phyloP scores from a whole-genome alignment of 2,888 invertebrate species.

The Orthosia incerta region DNA sequence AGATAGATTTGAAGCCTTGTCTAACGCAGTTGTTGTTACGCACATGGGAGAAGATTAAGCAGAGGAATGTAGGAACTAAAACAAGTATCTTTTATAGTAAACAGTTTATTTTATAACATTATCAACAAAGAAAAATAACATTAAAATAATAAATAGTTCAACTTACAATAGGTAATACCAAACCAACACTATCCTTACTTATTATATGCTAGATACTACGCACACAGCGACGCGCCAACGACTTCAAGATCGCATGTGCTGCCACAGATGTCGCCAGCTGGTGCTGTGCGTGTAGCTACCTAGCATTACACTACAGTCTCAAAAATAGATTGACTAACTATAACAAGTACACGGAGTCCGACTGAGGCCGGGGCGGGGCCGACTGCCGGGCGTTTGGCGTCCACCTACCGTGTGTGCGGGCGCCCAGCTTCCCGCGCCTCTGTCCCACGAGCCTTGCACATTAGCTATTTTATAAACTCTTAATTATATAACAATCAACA shows the following conservation, averaged over 20 bases:
- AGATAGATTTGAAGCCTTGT: too few relatives aligned
- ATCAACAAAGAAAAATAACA: slow-evolving; percentile 61
- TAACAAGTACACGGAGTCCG: slow-evolving; percentile 6
- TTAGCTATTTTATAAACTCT: slow-evolving; percentile 10
- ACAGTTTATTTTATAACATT: slow-evolving; percentile 53
- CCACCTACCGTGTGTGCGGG: too few relatives aligned
- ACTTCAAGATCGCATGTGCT: not conserved
- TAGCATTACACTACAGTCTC: slow-evolving; percentile 33
- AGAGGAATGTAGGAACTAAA: not conserved
- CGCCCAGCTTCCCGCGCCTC: not conserved
- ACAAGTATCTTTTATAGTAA: slow-evolving; percentile 4
- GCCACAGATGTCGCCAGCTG: not conserved
- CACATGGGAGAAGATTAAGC: not conserved
- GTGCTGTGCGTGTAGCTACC: not conserved
- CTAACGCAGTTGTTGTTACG: too few relatives aligned
- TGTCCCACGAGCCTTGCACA: slow-evolving; percentile 5
- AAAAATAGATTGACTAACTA: slow-evolving; percentile 8
- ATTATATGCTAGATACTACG: slow-evolving; percentile 2
- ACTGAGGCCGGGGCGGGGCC: not conserved
- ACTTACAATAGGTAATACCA: slow-evolving; percentile 46
- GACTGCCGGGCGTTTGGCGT: too few relatives aligned
- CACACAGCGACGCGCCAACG: too few relatives aligned
- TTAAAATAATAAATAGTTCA: slow-evolving; percentile 51
- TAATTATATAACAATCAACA: slow-evolving; percentile 17
- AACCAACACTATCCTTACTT: slow-evolving; percentile 38